A percentile compares a stretch with the other conserved stretches of the same genome.
phyloP scores from a whole-genome alignment of 2,797 vertebrate species.

The Neoniphon sammara region DNA sequence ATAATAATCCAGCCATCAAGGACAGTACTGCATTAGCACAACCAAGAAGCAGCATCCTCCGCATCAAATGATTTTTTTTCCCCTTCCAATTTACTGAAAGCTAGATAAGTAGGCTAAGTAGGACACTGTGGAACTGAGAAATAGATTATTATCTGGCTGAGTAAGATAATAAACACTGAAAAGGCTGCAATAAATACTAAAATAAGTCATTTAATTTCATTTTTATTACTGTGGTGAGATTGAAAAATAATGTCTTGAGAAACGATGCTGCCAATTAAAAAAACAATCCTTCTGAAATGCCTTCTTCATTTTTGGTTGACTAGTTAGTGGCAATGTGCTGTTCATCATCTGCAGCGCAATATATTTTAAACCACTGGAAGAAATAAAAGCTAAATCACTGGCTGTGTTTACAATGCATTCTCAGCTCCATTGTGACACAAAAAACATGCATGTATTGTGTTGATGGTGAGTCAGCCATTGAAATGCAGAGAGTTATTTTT shows the following conservation, averaged over 20 bases:
- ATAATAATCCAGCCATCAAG: slow-evolving; percentile 73
- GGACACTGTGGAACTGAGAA: slow-evolving; percentile 69
- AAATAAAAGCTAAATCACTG: slow-evolving; percentile 38
- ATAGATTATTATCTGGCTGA: slow-evolving; percentile 71
- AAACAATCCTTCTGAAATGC: slow-evolving; percentile 37
- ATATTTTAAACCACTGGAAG: slow-evolving; percentile 47
- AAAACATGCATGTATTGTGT: slow-evolving; percentile 45
- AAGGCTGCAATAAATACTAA: too few relatives aligned
- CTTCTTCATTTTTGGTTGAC: slow-evolving; percentile 68
- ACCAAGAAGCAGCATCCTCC: slow-evolving; percentile 58
- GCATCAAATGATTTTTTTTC: slow-evolving; percentile 68
- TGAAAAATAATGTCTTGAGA: slow-evolving; percentile 50
- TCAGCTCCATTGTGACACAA: slow-evolving; percentile 12
- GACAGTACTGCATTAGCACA: slow-evolving; percentile 65
- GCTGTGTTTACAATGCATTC: slow-evolving; percentile 24
- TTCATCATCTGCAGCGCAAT: slow-evolving; percentile 53
- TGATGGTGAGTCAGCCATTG: slow-evolving; percentile 46
- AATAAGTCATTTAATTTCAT: neutral
- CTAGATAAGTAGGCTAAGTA: slow-evolving; percentile 76
- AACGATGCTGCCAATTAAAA: slow-evolving; percentile 58
- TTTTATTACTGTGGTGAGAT: neutral
- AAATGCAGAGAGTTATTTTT: slow-evolving; percentile 52
- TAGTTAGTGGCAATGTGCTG: slow-evolving; percentile 65
- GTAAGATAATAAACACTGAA: neutral
- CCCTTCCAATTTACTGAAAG: slow-evolving; percentile 45